Conservation (phyloP, 2,113 vertebrate species). For the Phocoena phocoena region DNA sequence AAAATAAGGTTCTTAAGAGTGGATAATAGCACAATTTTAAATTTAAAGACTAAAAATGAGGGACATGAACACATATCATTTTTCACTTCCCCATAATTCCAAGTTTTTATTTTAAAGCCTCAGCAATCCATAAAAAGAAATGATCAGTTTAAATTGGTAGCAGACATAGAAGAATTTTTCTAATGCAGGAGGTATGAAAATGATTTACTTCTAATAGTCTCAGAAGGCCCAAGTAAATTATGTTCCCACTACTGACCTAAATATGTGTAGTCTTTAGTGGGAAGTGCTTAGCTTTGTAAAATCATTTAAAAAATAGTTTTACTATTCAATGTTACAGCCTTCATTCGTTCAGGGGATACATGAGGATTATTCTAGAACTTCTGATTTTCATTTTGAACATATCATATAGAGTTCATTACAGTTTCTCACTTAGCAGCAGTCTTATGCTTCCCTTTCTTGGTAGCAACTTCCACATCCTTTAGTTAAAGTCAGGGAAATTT, state of each 20-base stretch:
- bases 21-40: not conserved
- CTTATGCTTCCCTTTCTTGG: slow-evolving; percentile 23
- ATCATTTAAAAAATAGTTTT: not conserved
- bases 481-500: not conserved
- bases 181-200: slow-evolving; percentile 14
- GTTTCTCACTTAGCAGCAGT: not conserved
- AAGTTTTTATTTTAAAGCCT: slow-evolving; percentile 16
- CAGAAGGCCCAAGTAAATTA: slow-evolving; percentile 36
- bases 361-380: not conserved
- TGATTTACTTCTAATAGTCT: slow-evolving; percentile 50
- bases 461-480: slow-evolving; percentile 47
- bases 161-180: slow-evolving; percentile 10
- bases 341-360: not conserved
- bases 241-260: slow-evolving; percentile 41
- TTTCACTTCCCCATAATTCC: not conserved
- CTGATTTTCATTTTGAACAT: slow-evolving; percentile 48
- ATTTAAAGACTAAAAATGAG: slow-evolving; percentile 24
- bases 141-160: slow-evolving; percentile 41
- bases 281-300: not conserved
- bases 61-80: not conserved
- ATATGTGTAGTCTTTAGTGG: not conserved
- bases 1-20: not conserved
- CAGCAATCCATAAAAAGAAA: slow-evolving; percentile 40
- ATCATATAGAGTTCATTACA: not conserved
- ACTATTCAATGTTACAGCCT: not conserved